These are phyloP conservation scores for Netelia fuscicornis DNA, from an alignment of 2,888 invertebrate species.

Conservation along the genomic window DNA sequence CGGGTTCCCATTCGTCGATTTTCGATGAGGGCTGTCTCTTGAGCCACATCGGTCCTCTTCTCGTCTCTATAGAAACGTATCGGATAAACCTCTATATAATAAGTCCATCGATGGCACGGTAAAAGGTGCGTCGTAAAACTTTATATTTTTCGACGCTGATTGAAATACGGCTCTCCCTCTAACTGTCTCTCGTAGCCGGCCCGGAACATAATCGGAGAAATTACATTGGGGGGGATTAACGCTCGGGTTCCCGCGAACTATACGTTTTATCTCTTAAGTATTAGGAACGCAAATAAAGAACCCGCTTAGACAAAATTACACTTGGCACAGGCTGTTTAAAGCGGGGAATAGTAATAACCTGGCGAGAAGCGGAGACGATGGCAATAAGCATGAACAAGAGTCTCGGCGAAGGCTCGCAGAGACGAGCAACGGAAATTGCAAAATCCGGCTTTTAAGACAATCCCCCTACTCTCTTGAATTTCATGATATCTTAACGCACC, in stretches of 20 bases:
- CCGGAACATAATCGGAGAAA: constrained; percentile 48
- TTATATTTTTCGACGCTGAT: constrained; percentile 18
- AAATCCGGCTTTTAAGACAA: constrained; percentile 39
- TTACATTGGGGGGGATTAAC: constrained; percentile 61
- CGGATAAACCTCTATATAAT: constrained; percentile 8
- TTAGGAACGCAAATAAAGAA: constrained; percentile 66
- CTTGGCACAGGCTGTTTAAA: constrained; percentile 49
- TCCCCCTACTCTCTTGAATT: too few species aligned
- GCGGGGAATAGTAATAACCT: constrained; percentile 1
- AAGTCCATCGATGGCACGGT: neutral
- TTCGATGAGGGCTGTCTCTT: constrained; percentile 32
- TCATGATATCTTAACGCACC: too few species aligned
- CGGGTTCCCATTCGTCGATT: constrained; percentile 26
- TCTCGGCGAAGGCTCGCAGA: constrained; percentile 17
- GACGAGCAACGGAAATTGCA: constrained; percentile 52
- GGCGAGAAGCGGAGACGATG: neutral
- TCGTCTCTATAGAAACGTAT: constrained; percentile 9
- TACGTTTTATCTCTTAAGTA: constrained; percentile 33
- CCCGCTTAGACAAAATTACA: constrained; percentile 69
- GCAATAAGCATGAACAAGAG: constrained; percentile 30
- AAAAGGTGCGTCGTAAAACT: constrained; percentile 43
- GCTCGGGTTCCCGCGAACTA: constrained; percentile 3
- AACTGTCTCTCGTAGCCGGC: neutral
- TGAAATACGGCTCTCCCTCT: constrained; percentile 20
- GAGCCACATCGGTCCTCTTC: constrained; percentile 11